Evolutionary conservation across 2,797 vertebrate species (phyloP).

Genomic region (Apodemus agrarius): DNA sequence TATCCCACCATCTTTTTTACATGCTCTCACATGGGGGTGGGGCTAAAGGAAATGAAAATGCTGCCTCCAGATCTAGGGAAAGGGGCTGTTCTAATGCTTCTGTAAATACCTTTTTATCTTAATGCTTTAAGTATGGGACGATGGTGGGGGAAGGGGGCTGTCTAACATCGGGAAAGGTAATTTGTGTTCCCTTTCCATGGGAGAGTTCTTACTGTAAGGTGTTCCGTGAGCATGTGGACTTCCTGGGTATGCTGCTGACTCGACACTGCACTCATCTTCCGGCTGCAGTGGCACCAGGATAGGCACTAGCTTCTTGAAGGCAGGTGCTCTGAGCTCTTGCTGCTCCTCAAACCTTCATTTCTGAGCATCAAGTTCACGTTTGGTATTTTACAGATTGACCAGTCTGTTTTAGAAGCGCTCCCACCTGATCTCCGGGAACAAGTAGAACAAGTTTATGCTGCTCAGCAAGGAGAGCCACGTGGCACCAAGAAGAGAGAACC

Average conservation of each 20-base stretch:
- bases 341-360: background rate
- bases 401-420: conserved; percentile 95
- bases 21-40: background rate
- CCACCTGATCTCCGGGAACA: conserved; percentile 95
- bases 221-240: background rate
- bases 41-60: background rate
- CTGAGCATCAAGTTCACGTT: background rate
- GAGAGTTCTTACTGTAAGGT: background rate
- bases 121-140: background rate
- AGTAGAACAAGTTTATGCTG: conserved; percentile 91
- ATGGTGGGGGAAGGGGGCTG: background rate
- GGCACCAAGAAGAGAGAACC: conserved; percentile 84
- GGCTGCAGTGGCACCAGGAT: background rate
- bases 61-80: background rate
- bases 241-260: background rate
- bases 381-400: conserved; percentile 91
- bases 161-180: background rate
- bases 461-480: conserved; percentile 85
- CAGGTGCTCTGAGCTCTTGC: background rate
- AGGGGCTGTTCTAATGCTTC: background rate
- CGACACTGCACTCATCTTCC: background rate
- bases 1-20: background rate
- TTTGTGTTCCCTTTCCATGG: background rate
- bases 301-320: background rate
- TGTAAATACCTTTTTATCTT: background rate